phyloP scores from a whole-genome alignment of 35 echinoderm and acorn worm genomes.

The Heliocidaris erythrogramma region DNA sequence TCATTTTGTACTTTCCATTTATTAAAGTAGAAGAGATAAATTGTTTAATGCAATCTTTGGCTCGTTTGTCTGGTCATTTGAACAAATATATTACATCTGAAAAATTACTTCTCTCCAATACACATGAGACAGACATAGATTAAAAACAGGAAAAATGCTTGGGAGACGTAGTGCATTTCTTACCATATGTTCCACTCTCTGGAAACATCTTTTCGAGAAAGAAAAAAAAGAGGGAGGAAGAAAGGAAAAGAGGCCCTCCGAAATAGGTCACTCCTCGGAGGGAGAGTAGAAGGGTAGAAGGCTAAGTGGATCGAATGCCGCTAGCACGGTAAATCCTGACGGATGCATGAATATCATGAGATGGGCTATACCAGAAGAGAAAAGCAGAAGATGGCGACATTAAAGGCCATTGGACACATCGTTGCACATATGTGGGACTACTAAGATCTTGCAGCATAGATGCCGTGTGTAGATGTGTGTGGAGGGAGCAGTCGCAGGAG shows the following conservation, averaged over 20 bases:
- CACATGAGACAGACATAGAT: not conserved
- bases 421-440: not conserved
- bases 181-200: not conserved
- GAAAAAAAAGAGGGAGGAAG: not conserved
- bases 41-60: not conserved
- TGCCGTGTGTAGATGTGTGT: not conserved
- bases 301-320: slow-evolving; percentile 14
- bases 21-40: not conserved
- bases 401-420: not conserved
- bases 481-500: not conserved
- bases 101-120: not conserved
- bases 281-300: not conserved
- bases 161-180: not conserved
- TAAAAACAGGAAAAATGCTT: not conserved
- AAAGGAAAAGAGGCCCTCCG: not conserved
- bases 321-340: slow-evolving; percentile 2
- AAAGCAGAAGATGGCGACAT: not conserved
- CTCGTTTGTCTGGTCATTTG: not conserved
- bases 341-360: slow-evolving; percentile 1
- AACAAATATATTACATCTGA: not conserved
- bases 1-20: too few relatives aligned
- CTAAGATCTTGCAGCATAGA: not conserved
- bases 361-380: not conserved
- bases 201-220: not conserved
- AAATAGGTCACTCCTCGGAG: not conserved